Conservation (phyloP, 2,113 vertebrate genomes). For the Bothrops jararaca region DNA sequence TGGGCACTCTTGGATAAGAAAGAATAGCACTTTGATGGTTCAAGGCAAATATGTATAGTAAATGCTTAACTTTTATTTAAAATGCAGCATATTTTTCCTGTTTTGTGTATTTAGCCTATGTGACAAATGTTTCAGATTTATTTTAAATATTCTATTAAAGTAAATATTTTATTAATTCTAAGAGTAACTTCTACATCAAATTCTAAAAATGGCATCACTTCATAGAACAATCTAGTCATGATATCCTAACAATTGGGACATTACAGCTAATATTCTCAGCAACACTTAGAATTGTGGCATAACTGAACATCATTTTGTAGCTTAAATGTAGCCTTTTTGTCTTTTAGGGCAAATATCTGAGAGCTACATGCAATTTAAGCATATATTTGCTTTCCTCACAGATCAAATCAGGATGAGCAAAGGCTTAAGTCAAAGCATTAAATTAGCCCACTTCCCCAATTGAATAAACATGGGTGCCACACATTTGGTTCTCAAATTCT, state of each 20-base stretch:
- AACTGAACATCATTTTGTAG: not conserved
- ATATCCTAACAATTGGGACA: not conserved
- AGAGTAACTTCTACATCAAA: not conserved
- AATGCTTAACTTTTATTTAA: constrained; percentile 79
- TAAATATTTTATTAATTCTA: constrained; percentile 76
- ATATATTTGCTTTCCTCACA: not conserved
- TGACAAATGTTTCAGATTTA: constrained; percentile 73
- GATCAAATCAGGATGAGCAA: not conserved
- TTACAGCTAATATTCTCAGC: not conserved
- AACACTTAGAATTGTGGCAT: not conserved
- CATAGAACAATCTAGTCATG: not conserved
- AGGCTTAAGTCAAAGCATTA: not conserved
- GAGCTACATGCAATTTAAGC: not conserved
- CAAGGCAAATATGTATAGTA: constrained; percentile 67
- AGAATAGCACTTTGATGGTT: constrained; percentile 56
- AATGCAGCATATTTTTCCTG: constrained; percentile 67
- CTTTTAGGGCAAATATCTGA: not conserved
- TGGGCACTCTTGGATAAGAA: constrained; percentile 53
- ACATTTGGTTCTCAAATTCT: not conserved
- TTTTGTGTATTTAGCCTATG: constrained; percentile 70
- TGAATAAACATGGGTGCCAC: not conserved
- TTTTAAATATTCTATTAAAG: constrained; percentile 78
- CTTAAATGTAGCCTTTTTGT: not conserved
- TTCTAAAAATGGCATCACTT: not conserved
- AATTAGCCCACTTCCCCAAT: not conserved